phyloP scores from a whole-genome alignment of 2,888 invertebrate species.

The Tinea semifulvella region DNA sequence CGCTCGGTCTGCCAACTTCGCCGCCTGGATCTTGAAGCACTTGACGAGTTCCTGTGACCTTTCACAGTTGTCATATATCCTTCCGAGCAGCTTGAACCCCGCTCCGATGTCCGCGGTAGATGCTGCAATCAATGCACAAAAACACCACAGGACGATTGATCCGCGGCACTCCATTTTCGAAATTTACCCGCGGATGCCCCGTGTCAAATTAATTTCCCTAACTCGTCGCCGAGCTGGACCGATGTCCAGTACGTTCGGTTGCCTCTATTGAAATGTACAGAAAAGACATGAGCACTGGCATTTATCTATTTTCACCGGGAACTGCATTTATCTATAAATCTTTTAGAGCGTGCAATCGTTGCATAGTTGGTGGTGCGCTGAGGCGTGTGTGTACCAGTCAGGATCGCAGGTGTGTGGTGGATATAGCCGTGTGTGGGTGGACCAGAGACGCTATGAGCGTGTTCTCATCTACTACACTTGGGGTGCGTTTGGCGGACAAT shows the following conservation, averaged over 20 bases:
- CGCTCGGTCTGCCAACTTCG: slow-evolving; percentile 72
- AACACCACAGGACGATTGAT: slow-evolving; percentile 44
- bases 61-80: slow-evolving; percentile 70
- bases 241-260: slow-evolving; percentile 49
- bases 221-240: slow-evolving; percentile 25
- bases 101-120: slow-evolving; percentile 49
- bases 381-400: slow-evolving; percentile 42
- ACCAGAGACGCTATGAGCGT: slow-evolving; percentile 21
- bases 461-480: slow-evolving; percentile 23
- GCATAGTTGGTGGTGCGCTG: slow-evolving; percentile 59
- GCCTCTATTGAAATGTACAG: slow-evolving; percentile 62
- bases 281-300: slow-evolving; percentile 58
- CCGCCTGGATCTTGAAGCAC: slow-evolving; percentile 76
- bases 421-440: slow-evolving; percentile 28
- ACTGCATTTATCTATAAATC: slow-evolving; percentile 67
- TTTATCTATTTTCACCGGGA: slow-evolving; percentile 68
- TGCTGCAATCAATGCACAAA: slow-evolving; percentile 35
- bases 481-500: slow-evolving; percentile 33
- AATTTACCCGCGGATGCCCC: slow-evolving; percentile 32
- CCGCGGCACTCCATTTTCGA: slow-evolving; percentile 49
- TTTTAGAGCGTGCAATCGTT: slow-evolving; percentile 68
- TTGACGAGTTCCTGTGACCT: slow-evolving; percentile 70
- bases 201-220: slow-evolving; percentile 19
- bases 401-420: slow-evolving; percentile 19
- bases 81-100: slow-evolving; percentile 58